Evolutionary conservation across 2,797 vertebrate genomes (phyloP).

Genomic region (Peromyscus nudipes): DNA sequence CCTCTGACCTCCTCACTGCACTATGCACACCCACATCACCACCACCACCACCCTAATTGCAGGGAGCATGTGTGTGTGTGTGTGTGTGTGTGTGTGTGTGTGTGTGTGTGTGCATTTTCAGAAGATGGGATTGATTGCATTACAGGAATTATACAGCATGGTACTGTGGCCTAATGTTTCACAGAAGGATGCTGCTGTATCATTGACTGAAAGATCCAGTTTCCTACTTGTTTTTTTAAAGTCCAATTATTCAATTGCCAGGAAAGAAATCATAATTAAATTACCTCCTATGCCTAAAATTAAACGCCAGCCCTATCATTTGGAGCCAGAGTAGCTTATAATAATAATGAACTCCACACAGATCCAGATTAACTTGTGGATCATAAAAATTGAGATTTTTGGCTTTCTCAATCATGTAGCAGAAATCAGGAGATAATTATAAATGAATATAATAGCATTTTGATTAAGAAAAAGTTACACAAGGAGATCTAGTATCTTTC

Average conservation of each 20-base stretch:
- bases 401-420: background rate
- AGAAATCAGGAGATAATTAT: constrained; percentile 50
- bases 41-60: background rate
- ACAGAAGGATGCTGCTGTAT: background rate
- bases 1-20: background rate
- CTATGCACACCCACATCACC: no score
- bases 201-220: constrained; percentile 5
- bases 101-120: background rate
- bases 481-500: background rate
- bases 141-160: background rate
- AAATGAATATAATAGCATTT: constrained; percentile 11
- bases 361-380: constrained; percentile 48
- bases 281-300: constrained; percentile 64
- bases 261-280: constrained; percentile 38
- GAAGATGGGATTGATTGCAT: background rate
- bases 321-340: background rate
- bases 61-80: background rate
- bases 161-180: background rate
- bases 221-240: constrained; percentile 37
- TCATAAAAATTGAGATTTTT: constrained; percentile 20
- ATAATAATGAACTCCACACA: background rate
- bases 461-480: constrained; percentile 25
- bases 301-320: constrained; percentile 8
- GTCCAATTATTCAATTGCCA: constrained; percentile 34
- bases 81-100: background rate